A percentile compares a stretch with the other conserved stretches of the same genome.
phyloP scores from a whole-genome alignment of 2,113 vertebrate species.

The Pachyramphus minor region DNA sequence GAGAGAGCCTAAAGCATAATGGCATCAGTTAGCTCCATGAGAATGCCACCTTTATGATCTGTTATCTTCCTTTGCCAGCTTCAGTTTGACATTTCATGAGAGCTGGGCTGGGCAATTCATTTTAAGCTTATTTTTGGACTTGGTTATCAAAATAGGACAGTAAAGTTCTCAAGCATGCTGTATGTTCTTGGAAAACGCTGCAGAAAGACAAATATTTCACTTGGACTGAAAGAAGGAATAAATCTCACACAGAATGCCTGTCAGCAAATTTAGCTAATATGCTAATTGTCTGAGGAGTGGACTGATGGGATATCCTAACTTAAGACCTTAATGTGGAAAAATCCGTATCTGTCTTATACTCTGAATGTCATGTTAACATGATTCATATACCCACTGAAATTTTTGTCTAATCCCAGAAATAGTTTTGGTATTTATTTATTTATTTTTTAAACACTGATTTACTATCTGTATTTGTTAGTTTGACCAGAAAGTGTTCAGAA shows the following conservation, averaged over 20 bases:
- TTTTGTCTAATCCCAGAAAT: constrained; percentile 22
- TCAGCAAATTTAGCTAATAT: constrained; percentile 66
- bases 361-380: constrained; percentile 21
- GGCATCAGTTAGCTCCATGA: not conserved
- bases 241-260: constrained; percentile 56
- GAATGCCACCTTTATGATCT: constrained; percentile 39
- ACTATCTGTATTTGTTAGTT: not conserved
- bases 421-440: not conserved
- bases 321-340: constrained; percentile 54
- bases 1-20: constrained; percentile 4
- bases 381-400: constrained; percentile 1
- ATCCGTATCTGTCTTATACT: not conserved
- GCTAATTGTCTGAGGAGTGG: constrained; percentile 65
- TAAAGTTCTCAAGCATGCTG: constrained; percentile 55
- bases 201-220: constrained; percentile 74
- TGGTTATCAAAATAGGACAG: constrained; percentile 64
- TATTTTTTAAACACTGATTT: not conserved
- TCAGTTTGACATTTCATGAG: constrained; percentile 44
- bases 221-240: constrained; percentile 64
- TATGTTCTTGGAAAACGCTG: constrained; percentile 61
- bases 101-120: constrained; percentile 29
- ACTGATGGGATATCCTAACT: constrained; percentile 34
- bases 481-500: not conserved
- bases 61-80: constrained; percentile 36
- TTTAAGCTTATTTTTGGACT: constrained; percentile 53